Evolutionary conservation across 2,888 invertebrate species (phyloP), one percentile per base, ranked within the genome.

Genomic region (Carcina quercana): DNA sequence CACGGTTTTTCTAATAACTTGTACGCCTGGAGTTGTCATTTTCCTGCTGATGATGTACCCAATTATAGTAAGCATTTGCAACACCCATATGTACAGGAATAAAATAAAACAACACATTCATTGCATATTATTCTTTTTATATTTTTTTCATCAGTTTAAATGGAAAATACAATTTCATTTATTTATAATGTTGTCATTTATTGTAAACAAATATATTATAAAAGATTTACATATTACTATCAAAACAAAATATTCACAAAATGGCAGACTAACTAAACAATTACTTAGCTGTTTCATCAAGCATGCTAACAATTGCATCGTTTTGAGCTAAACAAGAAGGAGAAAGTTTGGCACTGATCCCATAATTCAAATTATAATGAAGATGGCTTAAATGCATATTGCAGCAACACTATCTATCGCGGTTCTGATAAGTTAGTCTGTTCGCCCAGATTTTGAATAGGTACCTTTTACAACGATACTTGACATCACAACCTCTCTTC

Each of bases 221-320:
- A 83, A 83, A 83, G 83, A 82, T 83, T 83, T 83, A 83, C 83
- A 83, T 82, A 83, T 82, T 80, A 82, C 80, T 83, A 83, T 83
- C 76, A 82, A 82, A 82, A 83, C 83, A 80, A 83, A 80, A 82
- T 83, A 83, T 83, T 83, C 83, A 83, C 83, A 83, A 82, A 79
- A 80, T 83, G 83, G 83, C 83, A 83, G 83, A 83, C 83, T 83
- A 83, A 83, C 83, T 78, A 80, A 82, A 80, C 74, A 78, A 76
- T 76, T 74, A 78, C 73, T 78, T 75, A 73, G 79, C 74, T 78
- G 76, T 73, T 74, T 69, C 64, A 58, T 70, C 70, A 75, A 80
- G 80, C 80, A 75, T 78, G 80, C 82, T 79, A 75, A 78, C 82
- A 80, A 80, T 75, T 79, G 83, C 82, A 82, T 80, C 71, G 58